Evolutionary conservation across 2,113 vertebrate species (phyloP).

Genomic region (Orthonyx spaldingii): DNA sequence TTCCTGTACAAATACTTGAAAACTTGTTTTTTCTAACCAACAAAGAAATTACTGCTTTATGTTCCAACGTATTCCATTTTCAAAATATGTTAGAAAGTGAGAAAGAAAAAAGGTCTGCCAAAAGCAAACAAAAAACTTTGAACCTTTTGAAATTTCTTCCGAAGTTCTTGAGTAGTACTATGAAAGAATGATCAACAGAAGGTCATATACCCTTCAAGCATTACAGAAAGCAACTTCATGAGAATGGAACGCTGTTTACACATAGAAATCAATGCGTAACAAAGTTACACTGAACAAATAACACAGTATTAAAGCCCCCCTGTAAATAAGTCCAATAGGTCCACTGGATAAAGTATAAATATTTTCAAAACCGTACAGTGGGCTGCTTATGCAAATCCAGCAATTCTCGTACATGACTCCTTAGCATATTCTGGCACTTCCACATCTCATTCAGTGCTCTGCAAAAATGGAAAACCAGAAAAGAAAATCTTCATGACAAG

Average conservation of each 20-base stretch:
- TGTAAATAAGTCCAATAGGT: neutral
- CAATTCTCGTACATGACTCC: slow-evolving; percentile 92
- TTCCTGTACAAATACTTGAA: neutral
- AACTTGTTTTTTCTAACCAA: neutral
- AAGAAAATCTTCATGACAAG: neutral
- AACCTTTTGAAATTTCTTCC: neutral
- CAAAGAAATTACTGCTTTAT: neutral
- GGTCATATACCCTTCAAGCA: neutral
- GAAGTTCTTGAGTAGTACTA: neutral
- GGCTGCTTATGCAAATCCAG: slow-evolving; percentile 96
- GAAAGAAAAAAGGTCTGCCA: neutral
- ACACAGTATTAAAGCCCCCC: neutral
- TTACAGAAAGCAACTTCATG: neutral
- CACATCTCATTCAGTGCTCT: slow-evolving; percentile 99
- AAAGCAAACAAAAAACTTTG: neutral
- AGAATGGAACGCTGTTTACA: neutral
- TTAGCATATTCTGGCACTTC: slow-evolving; percentile 99
- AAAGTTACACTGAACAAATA: neutral
- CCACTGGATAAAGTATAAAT: neutral
- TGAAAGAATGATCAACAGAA: neutral
- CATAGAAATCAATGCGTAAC: neutral
- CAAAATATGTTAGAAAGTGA: neutral
- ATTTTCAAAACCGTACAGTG: slow-evolving; percentile 75
- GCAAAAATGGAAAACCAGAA: neutral
- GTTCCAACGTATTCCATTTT: neutral